Conservation (phyloP, 2,113 vertebrate genomes). For the Eonycteris spelaea region DNA sequence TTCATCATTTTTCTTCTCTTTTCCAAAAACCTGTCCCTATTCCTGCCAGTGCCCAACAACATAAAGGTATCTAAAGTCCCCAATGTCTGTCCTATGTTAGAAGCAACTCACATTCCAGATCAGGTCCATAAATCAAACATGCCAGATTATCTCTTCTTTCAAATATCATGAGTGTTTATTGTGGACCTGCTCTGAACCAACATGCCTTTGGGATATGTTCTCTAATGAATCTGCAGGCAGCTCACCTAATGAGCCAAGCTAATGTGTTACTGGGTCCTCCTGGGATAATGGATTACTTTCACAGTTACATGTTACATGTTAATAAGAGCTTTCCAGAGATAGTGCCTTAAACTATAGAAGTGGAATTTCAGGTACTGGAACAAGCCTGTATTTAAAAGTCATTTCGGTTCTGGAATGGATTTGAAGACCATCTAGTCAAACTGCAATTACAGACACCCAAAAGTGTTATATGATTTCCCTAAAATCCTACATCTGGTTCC, state of each 20-base stretch:
- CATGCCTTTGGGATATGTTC: neutral
- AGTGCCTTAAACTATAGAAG: neutral
- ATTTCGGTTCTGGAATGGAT: neutral
- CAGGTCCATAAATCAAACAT: neutral
- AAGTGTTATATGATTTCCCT: neutral
- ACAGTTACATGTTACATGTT: neutral
- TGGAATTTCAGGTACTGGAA: neutral
- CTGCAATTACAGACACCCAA: neutral
- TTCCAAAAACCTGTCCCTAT: neutral
- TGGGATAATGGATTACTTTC: constrained; percentile 26
- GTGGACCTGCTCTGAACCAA: neutral
- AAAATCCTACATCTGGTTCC: neutral
- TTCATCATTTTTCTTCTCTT: neutral
- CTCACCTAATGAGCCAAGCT: neutral
- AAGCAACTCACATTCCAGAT: neutral
- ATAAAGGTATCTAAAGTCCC: neutral
- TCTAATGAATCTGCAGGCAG: neutral
- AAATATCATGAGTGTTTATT: neutral
- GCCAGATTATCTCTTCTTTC: neutral
- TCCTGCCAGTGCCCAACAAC: neutral
- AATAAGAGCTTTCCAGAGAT: neutral
- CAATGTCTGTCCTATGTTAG: neutral
- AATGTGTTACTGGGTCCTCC: neutral
- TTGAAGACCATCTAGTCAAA: neutral
- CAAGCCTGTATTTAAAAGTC: neutral